Evolutionary conservation across 64 coral and sea anemone genomes (phyloP), one percentile per base, ranked within the genome.

Genomic region (Pocillopora verrucosa): DNA sequence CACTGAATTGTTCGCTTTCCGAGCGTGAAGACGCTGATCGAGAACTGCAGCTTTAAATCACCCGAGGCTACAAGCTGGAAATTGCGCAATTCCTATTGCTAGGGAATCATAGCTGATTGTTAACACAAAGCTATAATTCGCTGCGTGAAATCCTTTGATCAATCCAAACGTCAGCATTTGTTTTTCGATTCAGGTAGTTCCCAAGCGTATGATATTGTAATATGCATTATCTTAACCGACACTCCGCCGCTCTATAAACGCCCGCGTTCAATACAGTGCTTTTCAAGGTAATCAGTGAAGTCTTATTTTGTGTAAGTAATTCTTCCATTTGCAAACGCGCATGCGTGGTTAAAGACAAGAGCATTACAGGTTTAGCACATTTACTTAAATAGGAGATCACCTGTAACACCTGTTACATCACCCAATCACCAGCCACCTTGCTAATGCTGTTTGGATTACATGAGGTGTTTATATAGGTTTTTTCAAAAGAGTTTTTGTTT

Each of bases 351-450:
- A 57, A 65, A 77, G 12, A 35, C 17, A 60, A 62, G 57, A 51
- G 36, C 77, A 25, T 60, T 19, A 14, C 37, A 45, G 36, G 24
- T 36, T 16, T 4, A 36, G n/a, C 60, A 62, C 17, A 16, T 65
- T 83, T 83, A 19, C 25, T 67, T 13, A 80, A 38, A 34, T 45
- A 17, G 16, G 13, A 57, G 3, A 45, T 16, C 88, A 79, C 78
- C 76, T 72, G 77, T 59, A 16, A 56, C 65, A 89, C 88, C 88
- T 81, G 88, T 19, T 61, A 1, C 62, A 16, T 61, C 25, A 82
- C 25, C 88, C 88, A 90, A 90, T 82, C 78, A 73, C n/a, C 13
- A n/a, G 7, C 16, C 1, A 68, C 17, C 26, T 7, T 51, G 41
- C 41, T 7, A 51, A 51, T 51, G 41, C 41, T 51, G 41, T 51